These are phyloP conservation scores for Tragelaphus oryx DNA, from an alignment of 2,797 vertebrate species.

Conservation along the genomic window DNA sequence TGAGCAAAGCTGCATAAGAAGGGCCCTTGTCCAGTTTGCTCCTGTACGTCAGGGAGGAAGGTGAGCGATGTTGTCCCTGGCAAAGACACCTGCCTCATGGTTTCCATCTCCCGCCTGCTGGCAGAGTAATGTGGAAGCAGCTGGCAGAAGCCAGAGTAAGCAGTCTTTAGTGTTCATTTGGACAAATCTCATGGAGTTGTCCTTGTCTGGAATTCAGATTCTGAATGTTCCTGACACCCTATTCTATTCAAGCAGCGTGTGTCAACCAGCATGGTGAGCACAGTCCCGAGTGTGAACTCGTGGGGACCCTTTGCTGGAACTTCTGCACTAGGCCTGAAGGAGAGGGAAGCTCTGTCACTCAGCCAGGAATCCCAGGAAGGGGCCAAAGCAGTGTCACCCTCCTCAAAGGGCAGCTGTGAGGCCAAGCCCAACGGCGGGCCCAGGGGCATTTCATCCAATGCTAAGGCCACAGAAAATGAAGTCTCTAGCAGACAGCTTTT, in stretches of 20 bases:
- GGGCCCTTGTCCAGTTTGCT: background rate
- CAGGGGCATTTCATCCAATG: background rate
- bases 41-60: background rate
- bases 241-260: background rate
- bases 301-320: background rate
- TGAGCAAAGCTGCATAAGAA: background rate
- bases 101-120: background rate
- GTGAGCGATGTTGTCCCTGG: background rate
- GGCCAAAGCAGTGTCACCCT: background rate
- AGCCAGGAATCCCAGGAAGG: background rate
- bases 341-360: background rate
- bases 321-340: no score
- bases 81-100: background rate
- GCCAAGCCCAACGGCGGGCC: rapidly evolving
- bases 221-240: background rate
- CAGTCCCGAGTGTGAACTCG: rapidly evolving
- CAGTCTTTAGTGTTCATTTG: background rate
- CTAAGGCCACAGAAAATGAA: background rate
- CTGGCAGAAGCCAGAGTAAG: background rate
- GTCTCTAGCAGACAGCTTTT: background rate
- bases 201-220: background rate
- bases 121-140: background rate
- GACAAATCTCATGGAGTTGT: background rate
- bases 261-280: background rate
- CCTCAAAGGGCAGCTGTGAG: background rate